Conservation (phyloP, 2,797 vertebrate genomes). For the Tachyglossus aculeatus region DNA sequence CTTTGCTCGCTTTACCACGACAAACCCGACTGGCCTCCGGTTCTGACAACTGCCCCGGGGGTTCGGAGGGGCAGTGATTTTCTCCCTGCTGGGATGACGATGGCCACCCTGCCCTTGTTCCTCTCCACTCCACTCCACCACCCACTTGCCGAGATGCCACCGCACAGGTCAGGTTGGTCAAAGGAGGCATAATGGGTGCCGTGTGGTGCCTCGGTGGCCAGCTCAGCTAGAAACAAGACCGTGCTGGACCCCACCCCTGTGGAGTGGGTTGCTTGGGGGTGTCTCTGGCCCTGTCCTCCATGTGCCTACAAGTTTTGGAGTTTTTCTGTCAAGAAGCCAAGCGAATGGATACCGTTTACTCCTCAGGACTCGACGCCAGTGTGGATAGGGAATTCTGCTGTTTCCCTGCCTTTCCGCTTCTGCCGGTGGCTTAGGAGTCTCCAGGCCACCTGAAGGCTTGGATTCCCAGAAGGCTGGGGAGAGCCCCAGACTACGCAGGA, state of each 20-base stretch:
- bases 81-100: background rate
- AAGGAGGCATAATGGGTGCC: background rate
- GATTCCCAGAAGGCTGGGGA: slow-evolving; percentile 9
- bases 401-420: slow-evolving; percentile 17
- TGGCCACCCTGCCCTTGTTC: background rate
- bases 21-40: background rate
- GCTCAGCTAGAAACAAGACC: no score
- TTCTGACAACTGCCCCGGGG: background rate
- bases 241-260: no score
- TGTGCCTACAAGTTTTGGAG: slow-evolving; percentile 10
- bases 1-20: background rate
- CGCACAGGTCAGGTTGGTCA: background rate
- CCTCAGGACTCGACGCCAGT: background rate
- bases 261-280: no score
- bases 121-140: background rate
- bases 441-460: slow-evolving; percentile 9
- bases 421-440: slow-evolving; percentile 30
- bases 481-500: slow-evolving; percentile 6
- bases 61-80: background rate
- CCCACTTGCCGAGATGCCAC: background rate
- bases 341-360: background rate
- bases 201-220: background rate
- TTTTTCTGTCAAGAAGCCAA: background rate
- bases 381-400: background rate
- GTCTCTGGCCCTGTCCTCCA: background rate